Percentiles rank a stretch among this genome's conserved stretches.
Conservation (phyloP, 1,140 invertebrate species). For the Acromyrmex heyeri region DNA sequence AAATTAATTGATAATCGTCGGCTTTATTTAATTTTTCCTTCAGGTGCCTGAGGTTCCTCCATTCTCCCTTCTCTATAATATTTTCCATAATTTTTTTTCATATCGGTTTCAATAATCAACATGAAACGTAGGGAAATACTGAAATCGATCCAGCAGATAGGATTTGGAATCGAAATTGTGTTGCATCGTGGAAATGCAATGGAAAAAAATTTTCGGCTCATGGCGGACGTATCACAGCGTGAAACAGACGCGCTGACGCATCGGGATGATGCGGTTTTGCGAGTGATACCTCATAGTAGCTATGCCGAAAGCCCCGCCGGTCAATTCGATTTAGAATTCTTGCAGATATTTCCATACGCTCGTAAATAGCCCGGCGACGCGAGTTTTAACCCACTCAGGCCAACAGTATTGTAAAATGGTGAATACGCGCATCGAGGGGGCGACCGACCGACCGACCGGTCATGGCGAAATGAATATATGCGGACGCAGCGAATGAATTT, state of each 20-base stretch:
- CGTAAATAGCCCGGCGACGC: conserved; percentile 26
- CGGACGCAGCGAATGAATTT: conserved; percentile 47
- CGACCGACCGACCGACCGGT: background rate
- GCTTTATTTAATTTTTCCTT: too few relatives aligned
- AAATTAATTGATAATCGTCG: too few relatives aligned
- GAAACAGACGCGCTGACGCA: conserved; percentile 37
- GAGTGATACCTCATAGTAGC: conserved; percentile 34
- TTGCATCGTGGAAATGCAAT: conserved; percentile 8
- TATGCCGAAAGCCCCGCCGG: conserved; percentile 18
- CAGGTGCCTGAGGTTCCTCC: too few relatives aligned
- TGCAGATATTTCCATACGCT: conserved; percentile 58
- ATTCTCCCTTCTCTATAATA: too few relatives aligned
- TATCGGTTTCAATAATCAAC: background rate
- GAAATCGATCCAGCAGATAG: background rate
- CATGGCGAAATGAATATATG: conserved; percentile 48
- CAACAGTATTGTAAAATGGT: conserved; percentile 56
- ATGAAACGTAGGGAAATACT: background rate
- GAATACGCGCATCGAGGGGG: conserved; percentile 22
- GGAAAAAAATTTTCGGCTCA: conserved; percentile 30
- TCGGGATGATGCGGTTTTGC: conserved; percentile 42
- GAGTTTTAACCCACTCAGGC: conserved; percentile 45
- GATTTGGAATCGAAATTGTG: conserved; percentile 17
- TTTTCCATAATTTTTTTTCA: background rate
- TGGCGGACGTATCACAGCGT: conserved; percentile 33
- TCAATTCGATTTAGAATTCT: conserved; percentile 57